Base-by-base conservation (phyloP, 2,797 vertebrate species). In the Lagorchestes hirsutus region DNA sequence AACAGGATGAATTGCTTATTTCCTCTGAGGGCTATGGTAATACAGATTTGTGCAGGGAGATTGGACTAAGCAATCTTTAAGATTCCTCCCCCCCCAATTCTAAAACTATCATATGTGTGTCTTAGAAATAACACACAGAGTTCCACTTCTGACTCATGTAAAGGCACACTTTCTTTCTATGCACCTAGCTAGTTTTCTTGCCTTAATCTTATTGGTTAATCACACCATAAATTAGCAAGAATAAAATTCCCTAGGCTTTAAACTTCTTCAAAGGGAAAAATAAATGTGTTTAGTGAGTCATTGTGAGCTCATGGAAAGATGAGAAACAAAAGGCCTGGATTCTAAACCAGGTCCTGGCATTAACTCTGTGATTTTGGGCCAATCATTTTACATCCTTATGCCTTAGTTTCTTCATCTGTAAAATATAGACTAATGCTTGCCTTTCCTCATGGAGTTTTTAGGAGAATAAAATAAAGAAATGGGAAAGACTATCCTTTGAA, bases 261-360 rank as follows among this genome's bases (percentile, higher is more conserved):
- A 10, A 62, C n/a, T 18, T 57, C 50, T 8, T 54, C 67, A 9
- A 16, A 55, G n/a, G 56, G 74, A 67, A 1, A 16, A 27, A 18
- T 14, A 34, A 59, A 24, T 0, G 18, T 34, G 29, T 3, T n/a
- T 31, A 22, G 16, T 1, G 1, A 13, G 8, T 27, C 24, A 5
- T 50, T 5, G 5, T 29, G 9, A 4, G 14, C 9, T 4, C 13
- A 3, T 0, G 12, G 34, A 34, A 46, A 90, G 27, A n/a, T 94
- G 58, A 8, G 1, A 40, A 22, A 14, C 9, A 3, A 14, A 22
- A 5, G 40, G 52, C 46, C 40, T 13, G 27, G 8, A 57, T 92
- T 91, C 11, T 31, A 10, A 0, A 24, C 1, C 13, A 28, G 1
- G 57, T 12, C 12, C 31, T 2, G 0, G 4, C 3, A 0, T 54